Evolutionary conservation across 1,140 invertebrate genomes (phyloP).

Genomic region (Mycetomoellerius zeteki): DNA sequence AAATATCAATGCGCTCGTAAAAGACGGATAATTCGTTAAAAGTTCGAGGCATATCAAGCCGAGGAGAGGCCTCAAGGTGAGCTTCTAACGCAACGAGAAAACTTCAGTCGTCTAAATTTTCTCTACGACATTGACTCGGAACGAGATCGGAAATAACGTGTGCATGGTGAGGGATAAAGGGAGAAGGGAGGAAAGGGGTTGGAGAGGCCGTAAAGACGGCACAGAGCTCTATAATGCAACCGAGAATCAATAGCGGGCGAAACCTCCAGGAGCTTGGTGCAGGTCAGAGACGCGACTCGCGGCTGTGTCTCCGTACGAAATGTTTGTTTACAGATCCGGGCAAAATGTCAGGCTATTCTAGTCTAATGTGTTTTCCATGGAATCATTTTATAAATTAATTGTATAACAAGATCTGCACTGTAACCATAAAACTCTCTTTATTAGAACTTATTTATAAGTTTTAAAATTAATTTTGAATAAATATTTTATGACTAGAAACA

Average conservation of each 20-base stretch:
- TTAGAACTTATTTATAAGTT: background rate
- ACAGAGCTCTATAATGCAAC: conserved; percentile 48
- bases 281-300: conserved; percentile 61
- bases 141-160: conserved; percentile 60
- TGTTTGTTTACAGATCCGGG: conserved; percentile 45
- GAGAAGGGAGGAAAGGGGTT: background rate
- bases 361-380: background rate
- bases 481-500: background rate
- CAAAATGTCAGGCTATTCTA: conserved; percentile 43
- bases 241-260: conserved; percentile 67
- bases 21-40: conserved; percentile 14
- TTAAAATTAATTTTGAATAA: background rate
- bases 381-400: conserved; percentile 18
- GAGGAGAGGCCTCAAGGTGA: background rate
- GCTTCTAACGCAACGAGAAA: conserved; percentile 1
- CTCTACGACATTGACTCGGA: conserved; percentile 19
- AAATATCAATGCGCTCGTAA: background rate
- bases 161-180: background rate
- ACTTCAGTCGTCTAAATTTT: conserved; percentile 40
- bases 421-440: background rate
- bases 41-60: background rate
- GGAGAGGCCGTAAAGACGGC: conserved; percentile 45
- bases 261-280: conserved; percentile 66
- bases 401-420: background rate
- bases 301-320: conserved; percentile 27